Evolutionary conservation across 1,140 invertebrate species (phyloP), one percentile per base, ranked within the genome.

Genomic region (Brachionus rubens): DNA sequence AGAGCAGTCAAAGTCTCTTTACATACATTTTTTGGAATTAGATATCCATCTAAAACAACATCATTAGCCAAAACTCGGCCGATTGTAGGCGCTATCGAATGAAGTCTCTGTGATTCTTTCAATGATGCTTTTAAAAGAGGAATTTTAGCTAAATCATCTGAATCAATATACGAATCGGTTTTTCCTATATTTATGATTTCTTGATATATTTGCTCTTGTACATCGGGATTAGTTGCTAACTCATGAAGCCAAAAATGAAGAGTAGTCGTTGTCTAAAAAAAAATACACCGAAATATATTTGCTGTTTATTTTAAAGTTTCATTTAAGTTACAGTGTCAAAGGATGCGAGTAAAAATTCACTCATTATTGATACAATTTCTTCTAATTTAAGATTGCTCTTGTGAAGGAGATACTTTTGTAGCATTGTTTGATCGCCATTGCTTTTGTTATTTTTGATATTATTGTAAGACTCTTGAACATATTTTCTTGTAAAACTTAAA

Each of bases 1-100:
- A n/a, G n/a, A n/a, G n/a, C n/a, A n/a, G n/a, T n/a, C n/a, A n/a
- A n/a, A n/a, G n/a, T 21, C n/a, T 12, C n/a, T 21, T 19, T 26
- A 54, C 12, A 19, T 72, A 72, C 68, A 33, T 54, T 54, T 72
- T 72, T 72, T 12, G 68, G 68, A 30, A 72, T 72, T 14, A 72
- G 28, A 54, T 72, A 72, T 4, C 50, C 19, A n/a, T 72, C 46
- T 10, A 72, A 40, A 40, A 72, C 47, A 3, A 72, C 24, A 40
- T 72, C 68, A 33, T 50, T 41, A 40, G 9, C 24, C 9, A 36
- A 3, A 24, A 50, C 24, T 19, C 68, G 43, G 19, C 28, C 46
- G 24, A 36, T 50, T 33, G 68, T 54, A 1, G 68, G 68, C 4
- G 68, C 43, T 12, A 41, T 48, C 9, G 46, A 48, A 33, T 50